Evolutionary conservation across 2,888 invertebrate species (phyloP).

Genomic region (Meiosimyza platycephala): DNA sequence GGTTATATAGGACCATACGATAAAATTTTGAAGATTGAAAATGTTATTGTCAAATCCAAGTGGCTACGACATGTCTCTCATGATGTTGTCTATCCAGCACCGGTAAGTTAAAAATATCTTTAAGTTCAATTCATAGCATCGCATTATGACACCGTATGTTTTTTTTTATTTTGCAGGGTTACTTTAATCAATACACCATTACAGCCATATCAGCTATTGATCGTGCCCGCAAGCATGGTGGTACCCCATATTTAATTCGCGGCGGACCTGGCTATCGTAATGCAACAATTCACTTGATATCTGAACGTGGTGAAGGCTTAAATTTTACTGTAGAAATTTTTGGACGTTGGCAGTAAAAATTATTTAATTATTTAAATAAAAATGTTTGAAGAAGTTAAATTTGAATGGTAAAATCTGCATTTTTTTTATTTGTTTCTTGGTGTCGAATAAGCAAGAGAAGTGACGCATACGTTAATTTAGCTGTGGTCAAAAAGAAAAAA

Average conservation of each 20-base stretch:
- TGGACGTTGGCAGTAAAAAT: conserved; percentile 50
- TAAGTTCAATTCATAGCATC: neutral
- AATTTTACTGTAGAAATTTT: conserved; percentile 65
- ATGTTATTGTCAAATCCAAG: conserved; percentile 34
- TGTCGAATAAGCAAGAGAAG: no score
- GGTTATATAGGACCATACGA: conserved; percentile 46
- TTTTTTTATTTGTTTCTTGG: no score
- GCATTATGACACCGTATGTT: neutral
- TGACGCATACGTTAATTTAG: no score
- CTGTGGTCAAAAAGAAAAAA: no score
- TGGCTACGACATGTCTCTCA: conserved; percentile 40
- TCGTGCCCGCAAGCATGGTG: conserved; percentile 56
- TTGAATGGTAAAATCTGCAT: no score
- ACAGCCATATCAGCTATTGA: conserved; percentile 46
- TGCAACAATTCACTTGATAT: conserved; percentile 67
- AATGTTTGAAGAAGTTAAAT: no score
- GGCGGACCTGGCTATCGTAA: conserved; percentile 68
- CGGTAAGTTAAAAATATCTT: conserved; percentile 36
- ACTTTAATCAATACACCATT: conserved; percentile 24
- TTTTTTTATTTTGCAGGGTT: conserved; percentile 37
- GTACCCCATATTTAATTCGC: conserved; percentile 57
- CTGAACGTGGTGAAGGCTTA: conserved; percentile 65
- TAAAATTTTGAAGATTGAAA: conserved; percentile 42
- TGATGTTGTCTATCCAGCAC: conserved; percentile 48
- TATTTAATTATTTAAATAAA: neutral